Base-by-base conservation (phyloP, 2,888 invertebrate genomes). In the Nomada ruficornis region DNA sequence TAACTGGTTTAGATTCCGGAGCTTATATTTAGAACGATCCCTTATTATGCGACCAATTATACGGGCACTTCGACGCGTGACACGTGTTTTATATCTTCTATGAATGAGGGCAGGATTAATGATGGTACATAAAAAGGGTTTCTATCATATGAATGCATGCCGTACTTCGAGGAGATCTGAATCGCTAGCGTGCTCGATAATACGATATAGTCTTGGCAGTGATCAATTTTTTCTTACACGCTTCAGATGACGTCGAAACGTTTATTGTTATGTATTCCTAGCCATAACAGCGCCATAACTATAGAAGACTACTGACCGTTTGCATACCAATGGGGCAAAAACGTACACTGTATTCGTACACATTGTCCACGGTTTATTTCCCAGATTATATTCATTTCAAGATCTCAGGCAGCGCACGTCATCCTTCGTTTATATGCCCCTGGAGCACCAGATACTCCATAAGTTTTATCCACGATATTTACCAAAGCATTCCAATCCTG, bases 1-100 rank as follows among this genome's bases (percentile, higher is more conserved):
- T 36, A 70, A 65, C 36, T 73, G 81, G 69, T 79, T 79, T 47
- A 65, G 42, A 64, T 68, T 29, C 52, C 13, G 59, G n/a, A 36
- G 54, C 29, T 73, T 42, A 69, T 67, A 26, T 20, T 64, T 50
- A 65, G 44, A 52, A 42, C 63, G 20, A 13, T 10, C 15, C 65
- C 55, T 52, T 36, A 63, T 75, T 57, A 47, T 26, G 26, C 10
- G n/a, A 18, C 20, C 71, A 80, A 77, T 80, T 67, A 62, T 44
- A 62, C 26, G 67, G 57, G 54, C 23, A 63, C 65, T 67, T 54
- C 57, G 42, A 54, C n/a, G 42, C 5, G 13, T 20, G 13, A 52
- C 13, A 20, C 26, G 5, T 23, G 54, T 59, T 54, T 68, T 23
- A 60, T 36, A 20, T 23, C 18, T 54, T 42, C 13, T 2, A 60